Evolutionary conservation across 2,113 vertebrate genomes (phyloP).

Genomic region (Mormyrus iriodes): DNA sequence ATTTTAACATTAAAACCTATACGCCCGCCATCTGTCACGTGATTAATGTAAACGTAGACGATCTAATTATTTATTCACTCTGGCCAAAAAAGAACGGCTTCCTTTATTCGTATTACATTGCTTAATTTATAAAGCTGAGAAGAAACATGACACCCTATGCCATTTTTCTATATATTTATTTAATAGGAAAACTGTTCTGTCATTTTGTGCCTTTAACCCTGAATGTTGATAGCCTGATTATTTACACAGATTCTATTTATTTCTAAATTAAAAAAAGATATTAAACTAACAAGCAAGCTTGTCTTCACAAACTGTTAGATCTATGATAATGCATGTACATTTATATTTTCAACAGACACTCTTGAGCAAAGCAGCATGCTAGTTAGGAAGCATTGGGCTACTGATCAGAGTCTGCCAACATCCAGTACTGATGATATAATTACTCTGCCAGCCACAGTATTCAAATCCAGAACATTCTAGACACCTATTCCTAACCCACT

Average conservation of each 20-base stretch:
- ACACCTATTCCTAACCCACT: neutral
- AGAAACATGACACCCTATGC: neutral
- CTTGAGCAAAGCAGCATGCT: neutral
- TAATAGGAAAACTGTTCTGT: neutral
- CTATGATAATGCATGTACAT: neutral
- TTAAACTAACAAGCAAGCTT: neutral
- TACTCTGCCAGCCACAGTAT: neutral
- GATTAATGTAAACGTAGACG: neutral
- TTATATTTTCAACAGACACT: neutral
- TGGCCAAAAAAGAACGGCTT: neutral
- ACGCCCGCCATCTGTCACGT: neutral
- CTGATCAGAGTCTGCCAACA: neutral
- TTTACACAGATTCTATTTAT: neutral
- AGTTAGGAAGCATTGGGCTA: neutral
- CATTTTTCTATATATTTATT: neutral
- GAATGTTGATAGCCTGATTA: neutral
- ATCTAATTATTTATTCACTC: neutral
- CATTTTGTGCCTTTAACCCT: neutral
- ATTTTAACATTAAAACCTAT: neutral
- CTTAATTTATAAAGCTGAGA: neutral
- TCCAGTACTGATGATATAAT: neutral
- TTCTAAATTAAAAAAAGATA: neutral
- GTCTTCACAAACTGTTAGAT: neutral
- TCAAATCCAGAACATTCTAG: neutral
- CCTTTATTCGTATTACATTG: neutral